Evolutionary conservation across 1,140 invertebrate genomes (phyloP), one percentile per base, ranked within the genome.

Genomic region (Drosophila nebulosa): DNA sequence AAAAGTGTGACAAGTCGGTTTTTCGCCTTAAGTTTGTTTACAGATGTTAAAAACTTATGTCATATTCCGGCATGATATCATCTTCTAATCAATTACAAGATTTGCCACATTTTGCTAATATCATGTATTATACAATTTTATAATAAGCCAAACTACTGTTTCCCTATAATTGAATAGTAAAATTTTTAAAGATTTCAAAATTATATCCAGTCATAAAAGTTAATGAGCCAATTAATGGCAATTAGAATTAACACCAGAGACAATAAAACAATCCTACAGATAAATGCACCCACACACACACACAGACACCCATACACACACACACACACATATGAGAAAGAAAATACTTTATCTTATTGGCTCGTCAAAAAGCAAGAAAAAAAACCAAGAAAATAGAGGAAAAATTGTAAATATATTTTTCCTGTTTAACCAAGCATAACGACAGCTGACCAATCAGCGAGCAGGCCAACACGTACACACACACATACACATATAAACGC

Each of bases 401-500:
- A 74, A 77, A 80, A 66, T 69, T 71, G 71, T 88, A 86, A 86
- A 88, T 83, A 88, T 78, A 62, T 78, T 78, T 68, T 21, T 46
- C 39, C 18, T 21, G 39, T 46, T 73, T 79, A 79, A 88, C 79
- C 51, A 51, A 76, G 83, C 81, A 64, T 39, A 52, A 50, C 84
- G 68, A 79, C 35, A 42, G 68, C 66, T 55, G 70, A 66, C 83
- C 83, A 88, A 88, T 88, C 79, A 89, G 70, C 66, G 36, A 53
- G 10, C 60, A 53, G 66, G 79, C 39, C 66, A 6, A 59, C 55
- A 69, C 57, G 35, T 39, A 27, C 60, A 59, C 39, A 27, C 18
- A 46, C 26, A 22, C 12, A 50, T 46, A 69, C 42, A 24, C 6
- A 46, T 27, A 63, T 50, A 55, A 4, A 52, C 51, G 30, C 30